A percentile compares a stretch with the other conserved stretches of the same genome.
Conservation (phyloP, 2,113 vertebrate species). For the Xenopus laevis region DNA sequence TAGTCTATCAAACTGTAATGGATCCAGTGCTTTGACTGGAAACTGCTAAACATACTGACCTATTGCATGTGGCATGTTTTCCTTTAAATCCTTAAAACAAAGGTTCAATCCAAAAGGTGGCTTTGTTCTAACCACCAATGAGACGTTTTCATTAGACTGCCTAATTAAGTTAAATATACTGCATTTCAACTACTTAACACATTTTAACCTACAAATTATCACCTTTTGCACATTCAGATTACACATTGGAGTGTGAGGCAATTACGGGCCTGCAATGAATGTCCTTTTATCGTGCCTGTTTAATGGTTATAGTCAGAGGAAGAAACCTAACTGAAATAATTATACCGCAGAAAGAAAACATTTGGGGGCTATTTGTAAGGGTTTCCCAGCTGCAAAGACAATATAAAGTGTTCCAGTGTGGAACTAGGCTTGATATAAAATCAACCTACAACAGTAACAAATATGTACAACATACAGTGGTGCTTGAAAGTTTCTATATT, state of each 20-base stretch:
- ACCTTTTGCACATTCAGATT: constrained; percentile 60
- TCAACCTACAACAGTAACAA: no score
- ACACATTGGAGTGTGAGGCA: constrained; percentile 57
- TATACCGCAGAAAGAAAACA: constrained; percentile 29
- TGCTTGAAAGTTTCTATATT: no score
- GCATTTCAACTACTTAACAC: constrained; percentile 63
- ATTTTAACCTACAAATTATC: constrained; percentile 66
- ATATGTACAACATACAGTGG: no score
- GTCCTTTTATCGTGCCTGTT: constrained; percentile 35
- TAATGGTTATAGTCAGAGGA: constrained; percentile 25
- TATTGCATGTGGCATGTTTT: background rate
- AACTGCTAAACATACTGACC: constrained; percentile 1
- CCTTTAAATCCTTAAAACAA: constrained; percentile 38
- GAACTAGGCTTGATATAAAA: no score
- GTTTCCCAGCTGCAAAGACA: constrained; percentile 13
- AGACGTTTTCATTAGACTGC: constrained; percentile 59
- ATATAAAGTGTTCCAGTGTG: background rate
- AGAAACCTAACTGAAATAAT: constrained; percentile 34
- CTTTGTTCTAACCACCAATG: constrained; percentile 49
- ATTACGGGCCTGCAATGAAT: constrained; percentile 54
- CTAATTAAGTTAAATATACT: constrained; percentile 67
- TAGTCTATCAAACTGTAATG: background rate
- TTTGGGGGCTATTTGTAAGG: background rate
- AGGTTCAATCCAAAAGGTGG: constrained; percentile 52
- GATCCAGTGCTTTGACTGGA: background rate